These are phyloP conservation scores for Chironomus tentans DNA, from an alignment of 2,888 invertebrate genomes.

Conservation along the genomic window DNA sequence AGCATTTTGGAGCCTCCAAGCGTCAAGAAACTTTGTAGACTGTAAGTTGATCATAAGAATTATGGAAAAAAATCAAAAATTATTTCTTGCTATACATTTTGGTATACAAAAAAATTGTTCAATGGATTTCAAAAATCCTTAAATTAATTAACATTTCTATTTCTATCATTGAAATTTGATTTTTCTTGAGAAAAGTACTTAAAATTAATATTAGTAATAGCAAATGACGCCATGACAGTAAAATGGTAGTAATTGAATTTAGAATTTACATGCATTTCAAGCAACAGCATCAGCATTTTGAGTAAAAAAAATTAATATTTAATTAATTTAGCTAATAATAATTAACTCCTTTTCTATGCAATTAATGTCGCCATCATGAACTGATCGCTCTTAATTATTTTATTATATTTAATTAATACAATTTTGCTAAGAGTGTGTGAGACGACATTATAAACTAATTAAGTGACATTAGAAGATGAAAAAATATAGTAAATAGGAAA, in stretches of 20 bases:
- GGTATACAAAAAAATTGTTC: background rate
- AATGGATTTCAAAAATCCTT: constrained; percentile 21
- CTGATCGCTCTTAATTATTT: background rate
- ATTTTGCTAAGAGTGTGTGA: no score
- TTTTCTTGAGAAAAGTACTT: background rate
- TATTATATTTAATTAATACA: background rate
- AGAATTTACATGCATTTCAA: background rate
- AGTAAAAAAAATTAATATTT: background rate
- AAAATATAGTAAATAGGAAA: background rate
- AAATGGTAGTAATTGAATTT: constrained; percentile 10
- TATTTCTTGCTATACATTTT: background rate
- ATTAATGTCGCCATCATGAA: constrained; percentile 3
- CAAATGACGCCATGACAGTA: constrained; percentile 10
- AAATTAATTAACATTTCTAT: no score
- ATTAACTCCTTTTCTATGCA: background rate
- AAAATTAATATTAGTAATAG: background rate
- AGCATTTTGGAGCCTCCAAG: no score
- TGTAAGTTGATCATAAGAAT: constrained; percentile 2
- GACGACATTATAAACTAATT: no score
- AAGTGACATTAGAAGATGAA: no score
- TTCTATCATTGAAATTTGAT: no score
- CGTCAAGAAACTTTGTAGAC: background rate
- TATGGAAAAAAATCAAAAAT: background rate
- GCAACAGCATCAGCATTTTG: background rate
- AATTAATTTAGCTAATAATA: background rate